These are phyloP conservation scores for Pongo pygmaeus DNA, from an alignment of 2,113 vertebrate genomes.

Conservation along the genomic window DNA sequence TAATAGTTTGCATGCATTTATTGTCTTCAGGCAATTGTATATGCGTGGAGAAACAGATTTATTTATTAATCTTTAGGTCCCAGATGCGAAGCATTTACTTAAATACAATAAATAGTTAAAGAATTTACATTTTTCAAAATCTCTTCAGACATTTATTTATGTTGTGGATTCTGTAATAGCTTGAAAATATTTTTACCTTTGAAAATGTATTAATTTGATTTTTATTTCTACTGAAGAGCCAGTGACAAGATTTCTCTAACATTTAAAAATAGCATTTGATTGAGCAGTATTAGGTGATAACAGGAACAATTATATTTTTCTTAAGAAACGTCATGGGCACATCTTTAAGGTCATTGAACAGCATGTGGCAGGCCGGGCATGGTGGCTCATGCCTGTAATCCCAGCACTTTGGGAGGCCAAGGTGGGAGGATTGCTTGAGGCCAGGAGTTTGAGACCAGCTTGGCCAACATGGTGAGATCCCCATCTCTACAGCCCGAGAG, in stretches of 20 bases:
- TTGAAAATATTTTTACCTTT: not conserved
- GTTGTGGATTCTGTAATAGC: not conserved
- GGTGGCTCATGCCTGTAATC: no score
- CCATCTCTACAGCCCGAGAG: no score
- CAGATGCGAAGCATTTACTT: not conserved
- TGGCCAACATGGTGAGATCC: no score
- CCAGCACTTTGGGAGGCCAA: no score
- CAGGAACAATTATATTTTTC: not conserved
- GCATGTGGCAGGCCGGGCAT: not conserved
- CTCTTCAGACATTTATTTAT: not conserved
- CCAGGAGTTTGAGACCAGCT: no score
- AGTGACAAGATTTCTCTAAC: not conserved
- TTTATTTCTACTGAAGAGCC: not conserved
- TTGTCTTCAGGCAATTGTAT: not conserved
- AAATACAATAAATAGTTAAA: slow-evolving; percentile 27
- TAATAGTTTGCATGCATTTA: slow-evolving; percentile 36
- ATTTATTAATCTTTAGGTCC: not conserved
- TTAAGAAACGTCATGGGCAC: not conserved
- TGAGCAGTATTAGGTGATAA: not conserved
- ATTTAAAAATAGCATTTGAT: not conserved
- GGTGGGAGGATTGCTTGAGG: no score
- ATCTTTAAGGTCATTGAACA: not conserved
- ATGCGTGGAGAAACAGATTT: not conserved
- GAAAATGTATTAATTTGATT: slow-evolving; percentile 6
- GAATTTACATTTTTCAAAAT: not conserved